phyloP scores from a whole-genome alignment of 2,113 vertebrate genomes.

The Syrrhaptes paradoxus region DNA sequence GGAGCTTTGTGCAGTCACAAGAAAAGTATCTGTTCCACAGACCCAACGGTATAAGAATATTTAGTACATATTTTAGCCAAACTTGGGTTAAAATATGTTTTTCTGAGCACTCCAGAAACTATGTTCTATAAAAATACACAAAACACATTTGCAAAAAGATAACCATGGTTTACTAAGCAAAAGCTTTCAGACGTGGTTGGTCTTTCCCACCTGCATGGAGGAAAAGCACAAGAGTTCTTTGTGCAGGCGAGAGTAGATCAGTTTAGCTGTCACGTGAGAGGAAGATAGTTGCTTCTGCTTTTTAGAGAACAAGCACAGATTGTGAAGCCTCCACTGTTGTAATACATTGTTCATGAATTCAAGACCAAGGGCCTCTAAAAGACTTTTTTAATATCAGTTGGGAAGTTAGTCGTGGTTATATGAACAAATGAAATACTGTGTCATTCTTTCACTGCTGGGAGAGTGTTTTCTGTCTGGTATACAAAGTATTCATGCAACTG shows the following conservation, averaged over 20 bases:
- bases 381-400: constrained; percentile 21
- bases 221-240: constrained; percentile 74
- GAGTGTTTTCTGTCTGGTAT: neutral
- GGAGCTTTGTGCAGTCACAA: neutral
- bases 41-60: neutral
- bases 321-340: constrained; percentile 36
- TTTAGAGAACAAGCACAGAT: constrained; percentile 58
- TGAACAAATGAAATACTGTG: constrained; percentile 39
- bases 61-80: neutral
- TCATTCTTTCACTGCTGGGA: neutral
- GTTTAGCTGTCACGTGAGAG: constrained; percentile 75
- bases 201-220: constrained; percentile 68
- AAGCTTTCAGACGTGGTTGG: constrained; percentile 41
- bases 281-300: constrained; percentile 66
- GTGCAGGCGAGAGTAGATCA: constrained; percentile 52
- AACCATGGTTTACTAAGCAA: neutral
- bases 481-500: neutral
- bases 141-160: neutral
- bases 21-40: neutral
- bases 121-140: neutral
- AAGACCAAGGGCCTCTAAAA: constrained; percentile 20
- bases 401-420: constrained; percentile 39
- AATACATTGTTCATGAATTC: constrained; percentile 51
- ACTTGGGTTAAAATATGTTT: neutral
- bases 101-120: neutral